Base-by-base conservation (phyloP, 2,797 vertebrate genomes). In the Agapornis canus region DNA sequence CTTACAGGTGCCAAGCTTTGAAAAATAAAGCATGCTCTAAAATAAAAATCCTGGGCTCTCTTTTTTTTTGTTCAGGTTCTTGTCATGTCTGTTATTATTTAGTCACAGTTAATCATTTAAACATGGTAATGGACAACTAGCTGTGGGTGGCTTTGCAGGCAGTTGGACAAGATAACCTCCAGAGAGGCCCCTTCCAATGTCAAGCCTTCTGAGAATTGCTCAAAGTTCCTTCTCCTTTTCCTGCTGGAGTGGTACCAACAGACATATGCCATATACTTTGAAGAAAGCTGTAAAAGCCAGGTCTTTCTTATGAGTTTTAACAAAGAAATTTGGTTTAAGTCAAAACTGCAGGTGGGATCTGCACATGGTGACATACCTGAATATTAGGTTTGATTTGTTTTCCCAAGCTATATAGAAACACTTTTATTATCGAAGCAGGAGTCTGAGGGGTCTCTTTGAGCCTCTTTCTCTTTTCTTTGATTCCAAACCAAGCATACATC, bases 251-350 rank as follows among this genome's bases (percentile, higher is more conserved):
- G 19, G 13, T 47, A 68, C 19, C 11, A 42, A 18, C 9, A 8
- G 23, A 27, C 0, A 0, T n/a, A 11, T n/a, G 6, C 23, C 23
- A 71, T 43, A 20, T 42, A 18, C 13, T 65, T 51, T 2, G 31
- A 80, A 42, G 21, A 86, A 78, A 85, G 80, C 2, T 1, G 4
- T 72, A 71, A 25, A 85, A 89, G 6, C 2, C 9, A 13, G 15
- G 37, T 59, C 10, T 47, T 64, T 64, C 66, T 68, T 40, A 26
- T 75, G 48, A 45, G 7, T 52, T 68, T 4, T 32, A 75, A 66
- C 7, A 39, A n/a, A 35, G 56, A 51, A 47, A 48, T 70, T 85
- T 51, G 25, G 13, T 69, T 56, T 42, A 29, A n/a, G 17, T 57
- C 17, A 72, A 82, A 84, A 26, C 39, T 77, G 5, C 6, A 21